Evolutionary conservation across 2,888 invertebrate species (phyloP).

Genomic region (Candidula unifasciata): DNA sequence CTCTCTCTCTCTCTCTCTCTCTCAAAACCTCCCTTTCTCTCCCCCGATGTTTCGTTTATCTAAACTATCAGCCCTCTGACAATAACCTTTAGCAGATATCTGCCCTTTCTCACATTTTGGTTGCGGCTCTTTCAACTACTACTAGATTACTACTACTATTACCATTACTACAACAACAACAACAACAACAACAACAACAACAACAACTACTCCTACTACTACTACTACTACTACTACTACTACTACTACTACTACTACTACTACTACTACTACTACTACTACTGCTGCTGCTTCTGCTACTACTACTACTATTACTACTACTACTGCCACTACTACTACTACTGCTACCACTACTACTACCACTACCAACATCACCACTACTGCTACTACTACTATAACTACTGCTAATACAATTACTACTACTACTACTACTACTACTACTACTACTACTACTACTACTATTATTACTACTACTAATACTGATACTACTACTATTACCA

Average conservation of each 20-base stretch:
- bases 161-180: no score
- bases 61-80: no score
- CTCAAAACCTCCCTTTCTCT: not conserved
- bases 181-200: not conserved
- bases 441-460: slow-evolving; percentile 11
- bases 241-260: slow-evolving; percentile 43
- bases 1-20: not conserved
- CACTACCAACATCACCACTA: not conserved
- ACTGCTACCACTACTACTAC: slow-evolving; percentile 34
- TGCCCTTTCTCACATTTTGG: no score
- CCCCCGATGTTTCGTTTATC: not conserved
- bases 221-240: slow-evolving; percentile 17
- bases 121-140: no score
- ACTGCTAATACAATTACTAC: slow-evolving; percentile 16
- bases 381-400: slow-evolving; percentile 10
- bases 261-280: slow-evolving; percentile 43
- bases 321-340: slow-evolving; percentile 38
- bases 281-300: slow-evolving; percentile 39
- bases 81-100: no score
- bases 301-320: slow-evolving; percentile 38
- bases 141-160: no score
- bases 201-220: not conserved
- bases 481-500: not conserved
- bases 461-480: not conserved
- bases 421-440: slow-evolving; percentile 12